phyloP scores from a whole-genome alignment of 1,140 invertebrate genomes.

The Brachionus sp. region DNA sequence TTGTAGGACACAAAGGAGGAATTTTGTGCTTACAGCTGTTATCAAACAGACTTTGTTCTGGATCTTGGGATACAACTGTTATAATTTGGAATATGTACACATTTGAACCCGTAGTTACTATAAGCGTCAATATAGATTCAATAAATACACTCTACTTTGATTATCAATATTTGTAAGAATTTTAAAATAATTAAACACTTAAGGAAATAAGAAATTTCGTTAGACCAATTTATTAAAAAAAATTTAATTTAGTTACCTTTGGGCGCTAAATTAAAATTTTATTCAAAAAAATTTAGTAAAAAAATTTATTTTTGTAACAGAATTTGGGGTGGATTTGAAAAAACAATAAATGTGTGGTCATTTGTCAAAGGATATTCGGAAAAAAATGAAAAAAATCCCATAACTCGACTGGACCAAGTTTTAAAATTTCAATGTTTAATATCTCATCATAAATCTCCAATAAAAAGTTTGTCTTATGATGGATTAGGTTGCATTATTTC shows the following conservation, averaged over 20 bases:
- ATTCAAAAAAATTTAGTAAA: background rate
- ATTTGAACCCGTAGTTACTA: background rate
- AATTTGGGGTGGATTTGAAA: slow-evolving; percentile 6
- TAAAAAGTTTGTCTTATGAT: slow-evolving; percentile 18
- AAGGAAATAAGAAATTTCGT: too few species aligned
- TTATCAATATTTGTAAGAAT: slow-evolving; percentile 16
- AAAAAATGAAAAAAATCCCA: background rate
- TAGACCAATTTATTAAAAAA: background rate
- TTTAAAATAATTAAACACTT: too few species aligned
- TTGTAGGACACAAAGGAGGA: slow-evolving; percentile 31
- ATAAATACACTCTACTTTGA: slow-evolving; percentile 31
- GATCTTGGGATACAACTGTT: slow-evolving; percentile 27
- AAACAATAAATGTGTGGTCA: slow-evolving; percentile 25
- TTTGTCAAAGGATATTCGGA: slow-evolving; percentile 1
- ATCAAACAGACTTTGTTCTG: slow-evolving; percentile 25
- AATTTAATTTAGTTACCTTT: background rate
- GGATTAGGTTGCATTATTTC: background rate
- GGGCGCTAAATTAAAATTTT: background rate
- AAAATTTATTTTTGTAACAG: background rate
- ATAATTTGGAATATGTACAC: slow-evolving; percentile 42
- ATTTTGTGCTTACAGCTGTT: slow-evolving; percentile 19
- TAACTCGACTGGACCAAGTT: background rate
- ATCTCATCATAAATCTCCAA: background rate
- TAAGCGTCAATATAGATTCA: background rate
- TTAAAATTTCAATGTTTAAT: background rate